A percentile compares a stretch with the other conserved stretches of the same genome.
Conservation (phyloP, 2,797 vertebrate species). For the Podarcis siculus region DNA sequence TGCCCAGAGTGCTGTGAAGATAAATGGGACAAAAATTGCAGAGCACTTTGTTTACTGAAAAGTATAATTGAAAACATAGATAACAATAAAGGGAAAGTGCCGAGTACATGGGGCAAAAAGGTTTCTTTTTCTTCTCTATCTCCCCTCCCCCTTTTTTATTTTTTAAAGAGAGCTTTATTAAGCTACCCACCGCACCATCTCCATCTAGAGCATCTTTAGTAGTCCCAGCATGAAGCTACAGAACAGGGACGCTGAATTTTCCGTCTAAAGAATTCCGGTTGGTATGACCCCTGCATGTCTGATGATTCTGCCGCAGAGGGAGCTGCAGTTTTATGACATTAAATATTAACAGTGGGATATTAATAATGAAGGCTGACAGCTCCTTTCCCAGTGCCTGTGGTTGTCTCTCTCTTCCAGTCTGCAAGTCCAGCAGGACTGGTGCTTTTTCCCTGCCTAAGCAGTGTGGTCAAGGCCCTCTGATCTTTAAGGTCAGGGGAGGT, state of each 20-base stretch:
- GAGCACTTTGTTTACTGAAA: conserved; percentile 13
- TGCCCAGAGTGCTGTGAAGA: not conserved
- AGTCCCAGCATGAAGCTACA: conserved; percentile 61
- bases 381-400: conserved; percentile 76
- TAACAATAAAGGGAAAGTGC: not conserved
- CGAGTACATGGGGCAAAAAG: conserved; percentile 2
- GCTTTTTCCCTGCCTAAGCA: conserved; percentile 63
- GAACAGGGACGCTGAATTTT: conserved; percentile 62
- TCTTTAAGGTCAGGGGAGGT: conserved; percentile 84
- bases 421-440: conserved; percentile 68
- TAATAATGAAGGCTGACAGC: conserved; percentile 87
- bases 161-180: conserved; percentile 51
- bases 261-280: conserved; percentile 71
- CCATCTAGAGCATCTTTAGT: conserved; percentile 65
- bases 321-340: conserved; percentile 86
- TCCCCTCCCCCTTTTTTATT: not conserved
- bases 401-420: conserved; percentile 69
- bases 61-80: not conserved
- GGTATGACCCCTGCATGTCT: conserved; percentile 75
- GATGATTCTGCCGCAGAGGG: conserved; percentile 72
- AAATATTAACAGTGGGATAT: conserved; percentile 86
- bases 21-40: not conserved
- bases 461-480: conserved; percentile 78
- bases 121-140: not conserved
- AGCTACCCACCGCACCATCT: conserved; percentile 64